Evolutionary conservation across 1,140 invertebrate genomes (phyloP).

Genomic region (fruit fly (Drosophila melanogaster)): DNA sequence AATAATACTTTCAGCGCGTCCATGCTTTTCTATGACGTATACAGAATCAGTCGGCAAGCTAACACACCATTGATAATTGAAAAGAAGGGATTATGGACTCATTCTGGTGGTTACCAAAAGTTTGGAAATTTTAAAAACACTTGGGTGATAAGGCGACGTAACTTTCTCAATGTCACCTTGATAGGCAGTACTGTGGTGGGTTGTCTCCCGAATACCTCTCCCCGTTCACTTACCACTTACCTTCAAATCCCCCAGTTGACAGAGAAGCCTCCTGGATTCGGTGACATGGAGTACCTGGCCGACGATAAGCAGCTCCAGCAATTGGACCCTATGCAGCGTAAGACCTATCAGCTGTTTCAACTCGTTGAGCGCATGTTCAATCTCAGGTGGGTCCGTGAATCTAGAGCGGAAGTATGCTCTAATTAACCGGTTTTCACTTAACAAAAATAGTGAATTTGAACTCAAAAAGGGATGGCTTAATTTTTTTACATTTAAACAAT

Average conservation of each 20-base stretch:
- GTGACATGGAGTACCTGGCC: slow-evolving; percentile 56
- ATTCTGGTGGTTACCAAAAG: slow-evolving; percentile 33
- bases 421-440: background rate
- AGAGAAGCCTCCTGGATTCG: slow-evolving; percentile 55
- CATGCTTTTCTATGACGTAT: slow-evolving; percentile 68
- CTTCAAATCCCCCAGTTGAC: slow-evolving; percentile 32
- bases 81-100: slow-evolving; percentile 62
- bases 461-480: too few relatives aligned
- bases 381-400: slow-evolving; percentile 80
- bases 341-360: slow-evolving; percentile 84
- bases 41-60: slow-evolving; percentile 36
- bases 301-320: slow-evolving; percentile 62
- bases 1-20: slow-evolving; percentile 13
- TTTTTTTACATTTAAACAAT: too few relatives aligned
- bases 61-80: slow-evolving; percentile 32
- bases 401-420: background rate
- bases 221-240: background rate
- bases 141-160: slow-evolving; percentile 68
- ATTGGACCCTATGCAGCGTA: slow-evolving; percentile 86
- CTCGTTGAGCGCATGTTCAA: slow-evolving; percentile 85
- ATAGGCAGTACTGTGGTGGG: slow-evolving; percentile 84
- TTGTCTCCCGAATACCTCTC: background rate
- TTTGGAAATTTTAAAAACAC: slow-evolving; percentile 1
- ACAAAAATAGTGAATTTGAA: background rate
- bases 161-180: slow-evolving; percentile 85